phyloP scores from a whole-genome alignment of 1,140 invertebrate genomes.

The Colletes gigas region DNA sequence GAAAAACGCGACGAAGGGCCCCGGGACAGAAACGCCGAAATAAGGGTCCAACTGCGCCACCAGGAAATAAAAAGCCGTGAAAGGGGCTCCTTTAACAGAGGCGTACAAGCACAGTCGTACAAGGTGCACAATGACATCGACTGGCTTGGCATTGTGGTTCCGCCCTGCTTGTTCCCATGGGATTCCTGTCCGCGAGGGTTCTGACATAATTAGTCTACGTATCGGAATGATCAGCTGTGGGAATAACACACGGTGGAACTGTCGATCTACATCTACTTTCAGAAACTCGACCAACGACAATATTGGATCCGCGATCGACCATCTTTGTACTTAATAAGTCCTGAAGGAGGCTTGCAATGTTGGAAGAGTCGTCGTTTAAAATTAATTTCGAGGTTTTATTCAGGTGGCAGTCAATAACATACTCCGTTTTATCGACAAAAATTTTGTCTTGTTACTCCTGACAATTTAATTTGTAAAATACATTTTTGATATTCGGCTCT shows the following conservation, averaged over 20 bases:
- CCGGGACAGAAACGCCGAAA: conserved; percentile 19
- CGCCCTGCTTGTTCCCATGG: conserved; percentile 62
- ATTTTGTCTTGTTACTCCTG: too few relatives aligned
- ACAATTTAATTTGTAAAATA: too few relatives aligned
- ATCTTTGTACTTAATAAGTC: background rate
- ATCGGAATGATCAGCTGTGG: conserved; percentile 69
- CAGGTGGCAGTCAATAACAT: too few relatives aligned
- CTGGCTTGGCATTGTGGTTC: conserved; percentile 63
- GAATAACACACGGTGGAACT: conserved; percentile 44
- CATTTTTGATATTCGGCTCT: too few relatives aligned
- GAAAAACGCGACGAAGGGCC: conserved; percentile 57
- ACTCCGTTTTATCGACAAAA: too few relatives aligned
- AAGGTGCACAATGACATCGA: conserved; percentile 69
- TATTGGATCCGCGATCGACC: background rate
- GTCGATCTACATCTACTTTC: conserved; percentile 52
- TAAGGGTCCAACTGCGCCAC: conserved; percentile 41
- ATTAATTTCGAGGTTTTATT: too few relatives aligned
- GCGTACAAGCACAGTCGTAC: conserved; percentile 59
- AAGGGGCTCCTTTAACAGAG: conserved; percentile 52
- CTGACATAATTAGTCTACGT: conserved; percentile 66
- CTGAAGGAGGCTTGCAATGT: too few relatives aligned
- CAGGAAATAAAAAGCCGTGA: conserved; percentile 54
- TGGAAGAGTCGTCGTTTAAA: too few relatives aligned
- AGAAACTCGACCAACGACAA: background rate
- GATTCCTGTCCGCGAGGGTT: conserved; percentile 63